Evolutionary conservation across 2,888 invertebrate genomes (phyloP), one percentile per base, ranked within the genome.

Genomic region (Ichneumon xanthorius): DNA sequence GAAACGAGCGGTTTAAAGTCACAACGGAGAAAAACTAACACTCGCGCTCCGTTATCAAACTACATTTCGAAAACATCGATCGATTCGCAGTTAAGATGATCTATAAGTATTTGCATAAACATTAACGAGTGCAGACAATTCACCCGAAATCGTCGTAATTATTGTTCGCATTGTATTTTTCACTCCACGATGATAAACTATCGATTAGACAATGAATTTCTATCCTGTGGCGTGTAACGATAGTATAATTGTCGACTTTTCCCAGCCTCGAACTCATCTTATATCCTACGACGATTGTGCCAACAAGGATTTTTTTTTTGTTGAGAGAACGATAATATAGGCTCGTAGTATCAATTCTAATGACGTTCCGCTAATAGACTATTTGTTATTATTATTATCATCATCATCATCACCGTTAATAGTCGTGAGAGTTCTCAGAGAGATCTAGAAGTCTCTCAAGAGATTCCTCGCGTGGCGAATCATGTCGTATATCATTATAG

Each of bases 61-160:
- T 68, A 55, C 50, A 55, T 53, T 58, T 79, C 63, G 45, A 22
- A 11, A 81, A 65, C 40, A 70, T 76, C 55, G 65, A 50, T 45
- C 67, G n/a, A 68, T 37, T 67, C 58, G 26, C 22, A 19, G 22
- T 55, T 58, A 22, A 16, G 33, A 78, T 61, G 33, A 58, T 78
- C 22, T 48, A 67, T 37, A 58, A 53, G 16, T n/a, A 33, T 53
- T 86, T 84, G 84, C 84, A 71, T 40, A 40, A 37, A 72, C 63
- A 72, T 85, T 82, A 86, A 87, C 86, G 73, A 86, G 84, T 80
- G 87, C 84, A 53, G 40, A 80, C 50, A 58, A 63, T 30, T 37
- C 58, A 37, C 37, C 11, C 22, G 9, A 16, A 70, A 63, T 70
- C 33, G 58, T 65, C 48, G 14, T 73, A 11, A n/a, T 37, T 45